Evolutionary conservation across 2,113 vertebrate species (phyloP).

Genomic region (Desmodus rotundus): DNA sequence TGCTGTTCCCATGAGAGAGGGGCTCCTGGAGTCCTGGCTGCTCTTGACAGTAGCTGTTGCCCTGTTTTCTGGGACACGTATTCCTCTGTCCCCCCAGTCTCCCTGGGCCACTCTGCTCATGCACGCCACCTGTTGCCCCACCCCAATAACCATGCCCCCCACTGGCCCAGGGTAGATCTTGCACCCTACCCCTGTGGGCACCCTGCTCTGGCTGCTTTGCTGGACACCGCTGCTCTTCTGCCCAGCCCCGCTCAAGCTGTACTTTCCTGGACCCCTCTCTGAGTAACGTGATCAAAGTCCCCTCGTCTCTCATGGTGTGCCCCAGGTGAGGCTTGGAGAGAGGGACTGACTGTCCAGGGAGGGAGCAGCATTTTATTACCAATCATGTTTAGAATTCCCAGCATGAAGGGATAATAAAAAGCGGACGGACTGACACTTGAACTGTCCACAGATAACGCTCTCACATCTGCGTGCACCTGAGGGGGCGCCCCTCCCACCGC

Average conservation of each 20-base stretch:
- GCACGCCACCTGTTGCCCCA: accelerated
- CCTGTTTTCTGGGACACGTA: not conserved
- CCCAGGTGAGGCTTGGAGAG: not conserved
- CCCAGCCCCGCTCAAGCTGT: accelerated
- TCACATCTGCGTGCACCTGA: not conserved
- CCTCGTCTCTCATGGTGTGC: accelerated
- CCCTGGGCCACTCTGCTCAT: not conserved
- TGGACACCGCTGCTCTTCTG: accelerated
- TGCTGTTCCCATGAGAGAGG: not conserved
- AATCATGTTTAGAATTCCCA: not conserved
- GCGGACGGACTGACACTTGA: not conserved
- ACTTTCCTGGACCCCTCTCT: not conserved
- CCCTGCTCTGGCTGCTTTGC: not conserved
- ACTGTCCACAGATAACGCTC: not conserved
- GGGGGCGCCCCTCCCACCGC: accelerated
- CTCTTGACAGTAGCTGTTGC: not conserved
- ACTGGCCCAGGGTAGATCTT: too few species aligned
- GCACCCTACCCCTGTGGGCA: accelerated
- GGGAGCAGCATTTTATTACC: not conserved
- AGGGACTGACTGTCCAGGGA: too few species aligned
- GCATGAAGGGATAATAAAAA: not conserved
- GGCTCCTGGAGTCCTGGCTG: not conserved
- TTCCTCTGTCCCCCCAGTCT: accelerated
- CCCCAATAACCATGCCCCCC: accelerated
- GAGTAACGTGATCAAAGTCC: not conserved